Conservation (phyloP, 2,888 invertebrate species). For the Drosophila algonquin region DNA sequence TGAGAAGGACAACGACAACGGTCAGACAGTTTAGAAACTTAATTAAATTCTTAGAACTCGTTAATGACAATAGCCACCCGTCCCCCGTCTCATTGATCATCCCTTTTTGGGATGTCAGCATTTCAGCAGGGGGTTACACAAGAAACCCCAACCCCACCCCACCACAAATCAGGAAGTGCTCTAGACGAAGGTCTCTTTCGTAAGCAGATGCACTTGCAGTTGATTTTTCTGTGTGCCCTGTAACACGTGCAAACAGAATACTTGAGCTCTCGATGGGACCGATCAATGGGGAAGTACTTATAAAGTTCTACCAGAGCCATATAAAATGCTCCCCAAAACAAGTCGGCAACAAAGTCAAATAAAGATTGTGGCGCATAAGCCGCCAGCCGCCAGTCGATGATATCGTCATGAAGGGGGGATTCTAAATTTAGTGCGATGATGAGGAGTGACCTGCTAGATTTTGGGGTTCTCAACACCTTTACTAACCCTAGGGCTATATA, state of each 20-base stretch:
- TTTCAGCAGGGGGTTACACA: neutral
- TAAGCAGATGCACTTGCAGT: slow-evolving; percentile 9
- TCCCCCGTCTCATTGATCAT: slow-evolving; percentile 15
- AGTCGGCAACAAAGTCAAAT: neutral
- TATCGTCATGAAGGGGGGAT: slow-evolving; percentile 1
- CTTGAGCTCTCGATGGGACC: slow-evolving; percentile 12
- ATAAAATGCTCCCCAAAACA: neutral
- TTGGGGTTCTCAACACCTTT: neutral
- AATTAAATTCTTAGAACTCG: slow-evolving; percentile 50
- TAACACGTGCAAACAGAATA: slow-evolving; percentile 13
- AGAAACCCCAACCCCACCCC: neutral
- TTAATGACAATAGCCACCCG: slow-evolving; percentile 8
- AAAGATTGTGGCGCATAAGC: neutral
- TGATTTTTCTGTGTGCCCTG: neutral
- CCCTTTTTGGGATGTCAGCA: neutral
- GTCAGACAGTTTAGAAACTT: slow-evolving; percentile 29
- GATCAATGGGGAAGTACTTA: slow-evolving; percentile 18
- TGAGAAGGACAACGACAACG: slow-evolving; percentile 28
- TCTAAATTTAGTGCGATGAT: slow-evolving; percentile 17
- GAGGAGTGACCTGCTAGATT: slow-evolving; percentile 1
- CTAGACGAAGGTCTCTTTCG: neutral
- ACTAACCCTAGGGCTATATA: neutral
- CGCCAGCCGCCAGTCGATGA: neutral
- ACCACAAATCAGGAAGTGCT: neutral
- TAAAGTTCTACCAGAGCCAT: neutral